These are phyloP conservation scores for Aphis craccivora DNA, from an alignment of 1,140 invertebrate species.

Conservation along the genomic window DNA sequence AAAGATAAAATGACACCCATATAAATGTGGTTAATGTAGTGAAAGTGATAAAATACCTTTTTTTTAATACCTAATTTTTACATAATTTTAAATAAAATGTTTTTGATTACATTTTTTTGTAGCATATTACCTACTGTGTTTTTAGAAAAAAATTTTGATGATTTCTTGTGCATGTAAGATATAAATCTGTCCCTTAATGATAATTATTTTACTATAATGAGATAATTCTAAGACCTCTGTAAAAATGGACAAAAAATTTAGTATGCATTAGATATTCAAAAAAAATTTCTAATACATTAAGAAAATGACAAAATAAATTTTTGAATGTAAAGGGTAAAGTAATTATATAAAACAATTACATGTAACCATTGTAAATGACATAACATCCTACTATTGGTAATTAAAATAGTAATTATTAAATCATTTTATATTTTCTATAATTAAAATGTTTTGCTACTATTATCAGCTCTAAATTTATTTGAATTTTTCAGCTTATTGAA, in stretches of 20 bases:
- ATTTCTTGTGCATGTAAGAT: too few species aligned
- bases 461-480: background rate
- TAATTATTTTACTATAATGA: background rate
- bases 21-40: too few species aligned
- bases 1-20: too few species aligned
- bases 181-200: too few species aligned
- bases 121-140: too few species aligned
- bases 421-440: background rate
- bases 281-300: background rate
- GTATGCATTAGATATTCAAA: background rate
- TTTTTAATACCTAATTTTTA: too few species aligned
- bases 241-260: background rate
- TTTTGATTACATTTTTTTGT: too few species aligned
- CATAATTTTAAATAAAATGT: too few species aligned
- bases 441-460: background rate
- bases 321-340: background rate
- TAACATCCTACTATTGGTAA: background rate
- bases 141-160: too few species aligned
- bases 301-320: too few species aligned
- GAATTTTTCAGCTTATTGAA: constrained; percentile 60
- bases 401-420: background rate
- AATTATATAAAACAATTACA: background rate
- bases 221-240: background rate
- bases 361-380: background rate
- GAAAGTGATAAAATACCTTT: too few species aligned